Conservation (phyloP, 1,140 invertebrate species). For the Danaus melanippus region DNA sequence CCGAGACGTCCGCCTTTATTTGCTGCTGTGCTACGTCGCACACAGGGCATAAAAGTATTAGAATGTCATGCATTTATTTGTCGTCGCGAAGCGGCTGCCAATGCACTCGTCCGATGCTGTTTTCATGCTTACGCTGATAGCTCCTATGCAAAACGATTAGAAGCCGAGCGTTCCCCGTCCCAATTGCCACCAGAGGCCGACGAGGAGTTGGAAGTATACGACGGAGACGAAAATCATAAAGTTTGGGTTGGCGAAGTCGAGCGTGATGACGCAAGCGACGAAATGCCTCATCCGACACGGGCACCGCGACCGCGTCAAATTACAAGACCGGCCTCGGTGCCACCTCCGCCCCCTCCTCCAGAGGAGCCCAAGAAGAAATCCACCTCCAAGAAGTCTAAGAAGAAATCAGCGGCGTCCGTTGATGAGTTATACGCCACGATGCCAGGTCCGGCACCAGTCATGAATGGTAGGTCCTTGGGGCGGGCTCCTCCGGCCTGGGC, state of each 20-base stretch:
- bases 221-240: constrained; percentile 94
- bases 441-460: constrained; percentile 55
- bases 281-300: constrained; percentile 82
- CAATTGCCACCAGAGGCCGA: constrained; percentile 74
- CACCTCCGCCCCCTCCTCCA: constrained; percentile 82
- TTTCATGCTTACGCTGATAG: constrained; percentile 96
- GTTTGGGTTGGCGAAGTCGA: constrained; percentile 89
- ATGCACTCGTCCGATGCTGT: constrained; percentile 93
- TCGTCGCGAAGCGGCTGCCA: constrained; percentile 94
- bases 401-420: constrained; percentile 57
- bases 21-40: constrained; percentile 94
- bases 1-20: constrained; percentile 95
- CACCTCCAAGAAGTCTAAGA: constrained; percentile 72
- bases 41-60: constrained; percentile 97
- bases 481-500: constrained; percentile 66
- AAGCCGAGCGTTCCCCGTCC: constrained; percentile 66
- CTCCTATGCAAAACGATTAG: constrained; percentile 89
- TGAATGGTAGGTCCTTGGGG: constrained; percentile 70
- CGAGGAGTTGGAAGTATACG: constrained; percentile 86
- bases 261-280: constrained; percentile 80
- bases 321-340: constrained; percentile 81
- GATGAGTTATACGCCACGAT: constrained; percentile 60
- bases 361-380: constrained; percentile 75
- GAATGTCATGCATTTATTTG: constrained; percentile 99
- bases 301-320: constrained; percentile 86